Percentiles rank a stretch among this genome's conserved stretches.
phyloP scores from a whole-genome alignment of 1,140 invertebrate species.

The Neocloeon triangulifer region DNA sequence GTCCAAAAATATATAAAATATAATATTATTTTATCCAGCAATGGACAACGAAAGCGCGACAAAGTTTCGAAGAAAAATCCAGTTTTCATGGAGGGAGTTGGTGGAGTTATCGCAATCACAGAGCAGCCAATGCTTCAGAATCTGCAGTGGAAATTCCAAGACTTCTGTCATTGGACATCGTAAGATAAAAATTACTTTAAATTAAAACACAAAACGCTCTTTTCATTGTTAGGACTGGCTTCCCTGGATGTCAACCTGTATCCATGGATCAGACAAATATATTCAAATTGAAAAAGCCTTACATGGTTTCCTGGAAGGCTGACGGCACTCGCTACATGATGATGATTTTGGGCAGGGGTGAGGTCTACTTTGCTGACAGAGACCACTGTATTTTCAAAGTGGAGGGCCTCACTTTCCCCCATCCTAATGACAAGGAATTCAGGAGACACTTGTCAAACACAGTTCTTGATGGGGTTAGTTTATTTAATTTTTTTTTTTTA shows the following conservation, averaged over 20 bases:
- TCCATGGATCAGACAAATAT: constrained; percentile 84
- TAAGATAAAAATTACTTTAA: constrained; percentile 11
- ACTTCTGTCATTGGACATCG: constrained; percentile 58
- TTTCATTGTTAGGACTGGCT: constrained; percentile 45
- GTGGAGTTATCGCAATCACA: constrained; percentile 39
- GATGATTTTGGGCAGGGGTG: constrained; percentile 63
- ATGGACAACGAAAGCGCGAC: constrained; percentile 9
- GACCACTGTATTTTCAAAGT: constrained; percentile 89
- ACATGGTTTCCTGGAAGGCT: constrained; percentile 97
- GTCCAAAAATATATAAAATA: no score
- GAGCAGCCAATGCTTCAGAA: constrained; percentile 32
- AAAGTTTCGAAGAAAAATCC: constrained; percentile 40
- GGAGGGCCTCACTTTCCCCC: constrained; percentile 51
- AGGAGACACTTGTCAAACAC: constrained; percentile 54
- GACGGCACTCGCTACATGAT: constrained; percentile 97
- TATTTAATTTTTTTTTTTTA: no score
- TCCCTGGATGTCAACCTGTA: constrained; percentile 91
- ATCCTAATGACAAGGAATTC: constrained; percentile 46
- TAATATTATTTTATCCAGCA: no score
- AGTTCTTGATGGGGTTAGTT: constrained; percentile 72
- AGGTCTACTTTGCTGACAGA: constrained; percentile 87
- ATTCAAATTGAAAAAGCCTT: constrained; percentile 54
- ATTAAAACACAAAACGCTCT: no score
- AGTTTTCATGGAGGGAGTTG: constrained; percentile 58
- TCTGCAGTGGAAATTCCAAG: constrained; percentile 55